phyloP scores from a whole-genome alignment of 2,113 vertebrate species.

The Engystomops pustulosus region DNA sequence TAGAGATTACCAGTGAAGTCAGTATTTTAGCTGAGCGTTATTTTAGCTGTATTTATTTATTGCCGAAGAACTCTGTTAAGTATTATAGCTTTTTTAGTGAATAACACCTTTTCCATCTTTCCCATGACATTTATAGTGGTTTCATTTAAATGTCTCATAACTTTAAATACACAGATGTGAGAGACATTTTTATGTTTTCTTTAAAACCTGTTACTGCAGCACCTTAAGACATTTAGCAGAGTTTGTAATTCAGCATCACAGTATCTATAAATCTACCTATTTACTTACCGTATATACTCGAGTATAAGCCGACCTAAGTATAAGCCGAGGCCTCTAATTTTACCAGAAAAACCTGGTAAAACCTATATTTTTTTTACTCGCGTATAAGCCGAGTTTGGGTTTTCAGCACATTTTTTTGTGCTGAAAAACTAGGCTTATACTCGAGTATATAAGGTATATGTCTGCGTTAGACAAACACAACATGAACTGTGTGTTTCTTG shows the following conservation, averaged over 20 bases:
- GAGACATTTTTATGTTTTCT: constrained; percentile 9
- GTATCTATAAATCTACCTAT: constrained; percentile 2
- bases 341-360: no score
- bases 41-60: not conserved
- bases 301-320: no score
- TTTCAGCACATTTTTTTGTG: not conserved
- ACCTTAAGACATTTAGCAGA: constrained; percentile 17
- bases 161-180: constrained; percentile 19
- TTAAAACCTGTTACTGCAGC: constrained; percentile 4
- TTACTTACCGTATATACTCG: not conserved
- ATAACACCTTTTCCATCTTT: not conserved
- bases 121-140: not conserved
- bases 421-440: not conserved
- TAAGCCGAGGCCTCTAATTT: no score
- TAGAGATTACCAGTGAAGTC: not conserved
- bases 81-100: not conserved
- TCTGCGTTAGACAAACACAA: no score
- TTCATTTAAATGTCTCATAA: not conserved
- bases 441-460: no score
- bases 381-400: no score
- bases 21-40: not conserved
- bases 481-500: not conserved
- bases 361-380: no score
- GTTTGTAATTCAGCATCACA: constrained; percentile 2
- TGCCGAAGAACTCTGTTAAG: not conserved